Evolutionary conservation across 2,113 vertebrate species (phyloP), one percentile per base, ranked within the genome.

Genomic region (Nothoprocta pentlandii): DNA sequence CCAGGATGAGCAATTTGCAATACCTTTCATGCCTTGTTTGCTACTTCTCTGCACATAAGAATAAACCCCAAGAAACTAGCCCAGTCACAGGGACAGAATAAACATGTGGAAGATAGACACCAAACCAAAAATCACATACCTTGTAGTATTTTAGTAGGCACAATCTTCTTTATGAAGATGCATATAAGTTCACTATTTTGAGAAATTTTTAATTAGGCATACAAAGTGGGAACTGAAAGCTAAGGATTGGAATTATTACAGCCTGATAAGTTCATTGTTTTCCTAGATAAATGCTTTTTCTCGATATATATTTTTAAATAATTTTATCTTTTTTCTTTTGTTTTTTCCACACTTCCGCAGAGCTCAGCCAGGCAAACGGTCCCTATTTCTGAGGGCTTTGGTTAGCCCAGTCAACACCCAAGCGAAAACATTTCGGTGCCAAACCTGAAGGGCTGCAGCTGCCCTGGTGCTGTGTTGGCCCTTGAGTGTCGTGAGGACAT

Each of bases 401-500:
- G 25, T 75, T 30, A 66, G 58, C 49, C 54, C 42, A 56, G 17
- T 26, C 49, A 54, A 7, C 23, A 21, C 63, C n/a, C 16, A 20
- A 47, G 46, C 46, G 32, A 74, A 36, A 26, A 20, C 4, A 16
- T 36, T 12, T 20, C 51, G 20, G 23, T 1, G 2, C 28, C 80
- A 15, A 15, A 69, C 32, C 47, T n/a, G 26, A 73, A 44, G 22
- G 5, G 13, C 12, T 2, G 2, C 36, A 14, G 42, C 70, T 47
- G 25, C 70, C 58, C 30, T 6, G 58, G 39, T 3, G 0, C 70
- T 26, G 5, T 3, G 0, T 44, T 73, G 5, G 19, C 12, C 47
- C 32, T 39, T 10, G 5, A 36, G 61, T 54, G 46, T n/a, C 70
- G 6, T 30, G 12, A 28, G 10, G 44, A 26, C 34, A 53, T 77